phyloP scores from a whole-genome alignment of 1,140 invertebrate species.

The Ceratina japonica region DNA sequence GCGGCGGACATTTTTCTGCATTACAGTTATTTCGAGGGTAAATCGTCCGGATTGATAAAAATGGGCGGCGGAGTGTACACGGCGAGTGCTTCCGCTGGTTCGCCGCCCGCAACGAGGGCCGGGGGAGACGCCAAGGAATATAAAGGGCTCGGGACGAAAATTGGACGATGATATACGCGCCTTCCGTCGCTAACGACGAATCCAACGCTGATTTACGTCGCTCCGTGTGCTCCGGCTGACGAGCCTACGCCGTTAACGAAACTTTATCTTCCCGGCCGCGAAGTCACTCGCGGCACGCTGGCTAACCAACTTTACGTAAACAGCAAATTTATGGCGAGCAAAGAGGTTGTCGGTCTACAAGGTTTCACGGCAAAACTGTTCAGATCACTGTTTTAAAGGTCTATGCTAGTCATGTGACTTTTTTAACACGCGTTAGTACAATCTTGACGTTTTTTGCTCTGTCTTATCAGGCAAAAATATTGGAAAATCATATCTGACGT shows the following conservation, averaged over 20 bases:
- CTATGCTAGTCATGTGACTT: no score
- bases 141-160: conserved; percentile 29
- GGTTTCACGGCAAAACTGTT: neutral
- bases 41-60: conserved; percentile 63
- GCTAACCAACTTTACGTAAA: neutral
- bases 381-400: no score
- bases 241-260: neutral
- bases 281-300: neutral
- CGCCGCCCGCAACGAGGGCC: neutral
- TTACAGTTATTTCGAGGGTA: conserved; percentile 57
- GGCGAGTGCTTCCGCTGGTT: neutral
- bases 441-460: no score
- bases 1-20: conserved; percentile 52
- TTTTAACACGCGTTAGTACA: no score
- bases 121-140: neutral
- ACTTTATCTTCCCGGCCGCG: neutral
- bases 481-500: no score
- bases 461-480: no score
- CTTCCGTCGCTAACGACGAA: conserved; percentile 33
- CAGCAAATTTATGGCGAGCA: neutral
- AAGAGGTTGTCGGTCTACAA: no score
- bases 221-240: neutral
- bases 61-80: conserved; percentile 38
- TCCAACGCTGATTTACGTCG: conserved; percentile 9
- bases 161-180: conserved; percentile 42